Conservation (phyloP, 2,797 vertebrate genomes). For the Nannoperca australis region DNA sequence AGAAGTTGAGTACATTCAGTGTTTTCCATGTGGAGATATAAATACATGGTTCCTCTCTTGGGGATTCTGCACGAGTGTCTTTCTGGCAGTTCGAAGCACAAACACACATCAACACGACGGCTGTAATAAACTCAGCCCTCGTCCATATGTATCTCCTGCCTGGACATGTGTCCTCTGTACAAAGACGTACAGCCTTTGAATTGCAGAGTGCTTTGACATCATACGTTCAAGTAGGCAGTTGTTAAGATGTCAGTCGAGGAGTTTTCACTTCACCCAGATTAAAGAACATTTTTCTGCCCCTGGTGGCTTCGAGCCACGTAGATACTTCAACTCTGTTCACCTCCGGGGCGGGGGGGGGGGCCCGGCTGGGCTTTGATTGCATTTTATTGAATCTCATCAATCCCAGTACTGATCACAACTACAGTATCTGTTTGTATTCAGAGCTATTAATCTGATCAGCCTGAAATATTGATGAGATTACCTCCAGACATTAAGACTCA, state of each 20-base stretch:
- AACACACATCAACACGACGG: conserved; percentile 41
- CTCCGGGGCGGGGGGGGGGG: neutral
- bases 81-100: conserved; percentile 46
- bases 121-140: conserved; percentile 31
- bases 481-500: neutral
- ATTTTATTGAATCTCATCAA: neutral
- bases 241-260: neutral
- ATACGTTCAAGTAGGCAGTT: neutral
- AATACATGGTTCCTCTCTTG: conserved; percentile 24
- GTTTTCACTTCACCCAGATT: conserved; percentile 8
- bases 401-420: neutral
- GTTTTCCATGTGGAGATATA: conserved; percentile 22
- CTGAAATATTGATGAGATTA: neutral
- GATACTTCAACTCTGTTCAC: neutral
- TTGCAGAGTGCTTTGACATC: conserved; percentile 10
- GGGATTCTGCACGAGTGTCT: conserved; percentile 33
- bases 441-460: neutral
- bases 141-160: conserved; percentile 43
- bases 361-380: neutral
- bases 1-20: conserved; percentile 44
- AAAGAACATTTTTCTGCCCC: neutral
- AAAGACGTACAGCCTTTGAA: too few species aligned
- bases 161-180: conserved; percentile 56
- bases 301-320: neutral
- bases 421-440: neutral